Percentiles rank a stretch among this genome's conserved stretches.
Evolutionary conservation across 2,888 invertebrate species (phyloP).

Genomic region (Pelosia muscerda): DNA sequence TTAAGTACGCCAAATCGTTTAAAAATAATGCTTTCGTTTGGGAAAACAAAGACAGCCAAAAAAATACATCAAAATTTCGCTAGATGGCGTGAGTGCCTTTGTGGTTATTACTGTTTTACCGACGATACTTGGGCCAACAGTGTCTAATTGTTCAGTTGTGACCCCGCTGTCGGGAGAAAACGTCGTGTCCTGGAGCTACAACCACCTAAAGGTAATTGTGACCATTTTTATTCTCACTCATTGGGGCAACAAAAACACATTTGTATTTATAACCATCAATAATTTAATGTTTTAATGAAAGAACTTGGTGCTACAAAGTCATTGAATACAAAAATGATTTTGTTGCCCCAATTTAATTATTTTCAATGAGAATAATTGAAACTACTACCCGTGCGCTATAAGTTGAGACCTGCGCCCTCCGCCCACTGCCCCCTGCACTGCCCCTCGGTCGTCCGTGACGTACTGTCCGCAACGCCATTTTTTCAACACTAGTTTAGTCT

Average conservation of each 20-base stretch:
- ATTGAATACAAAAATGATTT: constrained; percentile 16
- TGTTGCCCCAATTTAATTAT: constrained; percentile 28
- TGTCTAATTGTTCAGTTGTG: constrained; percentile 16
- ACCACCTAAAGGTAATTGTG: constrained; percentile 13
- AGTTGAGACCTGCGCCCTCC: too few relatives aligned
- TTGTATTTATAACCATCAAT: constrained; percentile 21
- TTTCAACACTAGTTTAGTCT: too few relatives aligned
- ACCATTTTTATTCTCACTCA: constrained; percentile 15
- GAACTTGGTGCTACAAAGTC: constrained; percentile 13
- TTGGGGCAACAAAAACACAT: constrained; percentile 26
- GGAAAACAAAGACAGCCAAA: constrained; percentile 13
- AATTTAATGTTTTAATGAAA: constrained; percentile 8
- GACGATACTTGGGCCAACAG: constrained; percentile 2
- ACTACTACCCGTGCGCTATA: too few relatives aligned
- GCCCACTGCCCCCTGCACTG: too few relatives aligned
- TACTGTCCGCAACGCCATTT: too few relatives aligned
- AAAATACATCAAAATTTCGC: constrained; percentile 13
- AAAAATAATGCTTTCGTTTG: constrained; percentile 11
- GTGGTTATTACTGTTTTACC: constrained; percentile 15
- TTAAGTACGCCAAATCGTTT: constrained; percentile 15
- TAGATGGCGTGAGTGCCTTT: constrained; percentile 16
- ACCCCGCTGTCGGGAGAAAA: not conserved
- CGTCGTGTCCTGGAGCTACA: constrained; percentile 15
- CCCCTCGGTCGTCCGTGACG: too few relatives aligned
- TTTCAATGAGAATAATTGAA: constrained; percentile 24